A percentile compares a stretch with the other conserved stretches of the same genome.
Conservation (phyloP, 2,113 vertebrate genomes). For the Stomatorhinus ivindoensis region DNA sequence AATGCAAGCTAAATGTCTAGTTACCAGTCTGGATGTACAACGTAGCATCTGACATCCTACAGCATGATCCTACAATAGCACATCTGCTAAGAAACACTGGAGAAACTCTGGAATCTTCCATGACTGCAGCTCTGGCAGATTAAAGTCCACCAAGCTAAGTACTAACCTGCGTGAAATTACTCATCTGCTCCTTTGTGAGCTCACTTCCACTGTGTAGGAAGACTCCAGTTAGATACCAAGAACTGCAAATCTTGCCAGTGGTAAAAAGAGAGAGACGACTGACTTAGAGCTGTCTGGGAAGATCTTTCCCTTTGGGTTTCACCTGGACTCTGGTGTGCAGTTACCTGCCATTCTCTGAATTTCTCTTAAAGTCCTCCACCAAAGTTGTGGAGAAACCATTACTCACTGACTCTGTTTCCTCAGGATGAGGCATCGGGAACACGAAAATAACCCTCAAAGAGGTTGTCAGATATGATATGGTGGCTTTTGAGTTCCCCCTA, state of each 20-base stretch:
- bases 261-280: background rate
- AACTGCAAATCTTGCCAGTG: background rate
- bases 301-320: background rate
- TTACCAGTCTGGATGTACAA: background rate
- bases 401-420: background rate
- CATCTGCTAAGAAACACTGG: background rate
- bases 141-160: background rate
- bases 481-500: background rate
- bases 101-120: background rate
- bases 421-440: too few species aligned
- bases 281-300: background rate
- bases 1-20: background rate
- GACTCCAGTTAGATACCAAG: background rate
- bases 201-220: background rate
- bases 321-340: background rate
- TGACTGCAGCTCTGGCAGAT: background rate
- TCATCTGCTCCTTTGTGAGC: background rate
- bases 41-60: background rate
- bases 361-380: background rate
- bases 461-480: background rate
- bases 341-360: background rate
- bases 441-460: background rate
- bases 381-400: background rate
- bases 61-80: background rate
- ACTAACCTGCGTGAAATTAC: background rate